Evolutionary conservation across 2,113 vertebrate genomes (phyloP).

Genomic region (Cyphomyrus discorhynchus): DNA sequence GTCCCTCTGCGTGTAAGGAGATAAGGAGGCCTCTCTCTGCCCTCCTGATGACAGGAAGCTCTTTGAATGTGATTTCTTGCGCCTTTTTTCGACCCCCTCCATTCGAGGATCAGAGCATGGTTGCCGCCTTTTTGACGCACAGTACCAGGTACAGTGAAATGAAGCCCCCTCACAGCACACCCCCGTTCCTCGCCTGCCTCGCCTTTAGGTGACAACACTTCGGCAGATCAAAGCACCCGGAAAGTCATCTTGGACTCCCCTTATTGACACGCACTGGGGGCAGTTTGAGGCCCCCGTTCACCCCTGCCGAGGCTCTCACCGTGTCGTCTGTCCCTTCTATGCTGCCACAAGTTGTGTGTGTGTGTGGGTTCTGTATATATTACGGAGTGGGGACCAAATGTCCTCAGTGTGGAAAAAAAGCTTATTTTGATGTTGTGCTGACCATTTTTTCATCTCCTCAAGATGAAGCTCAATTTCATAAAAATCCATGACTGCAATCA

Average conservation of each 20-base stretch:
- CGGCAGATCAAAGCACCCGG: slow-evolving; percentile 19
- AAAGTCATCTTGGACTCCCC: slow-evolving; percentile 20
- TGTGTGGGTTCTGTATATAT: neutral
- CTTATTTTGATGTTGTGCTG: neutral
- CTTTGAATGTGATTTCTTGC: slow-evolving; percentile 12
- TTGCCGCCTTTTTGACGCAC: neutral
- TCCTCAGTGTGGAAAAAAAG: neutral
- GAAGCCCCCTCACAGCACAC: neutral
- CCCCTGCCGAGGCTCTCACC: neutral
- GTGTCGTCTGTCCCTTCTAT: neutral
- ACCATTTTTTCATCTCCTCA: neutral
- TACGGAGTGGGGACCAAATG: neutral
- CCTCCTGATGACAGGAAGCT: slow-evolving; percentile 4
- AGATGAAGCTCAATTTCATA: neutral
- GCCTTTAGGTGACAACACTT: slow-evolving; percentile 15
- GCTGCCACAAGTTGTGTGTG: neutral
- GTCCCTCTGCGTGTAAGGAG: neutral
- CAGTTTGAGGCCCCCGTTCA: neutral
- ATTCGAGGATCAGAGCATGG: neutral
- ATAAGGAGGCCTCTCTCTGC: slow-evolving; percentile 13
- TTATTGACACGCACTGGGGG: slow-evolving; percentile 18
- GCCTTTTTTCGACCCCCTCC: neutral
- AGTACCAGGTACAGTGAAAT: neutral
- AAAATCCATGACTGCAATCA: neutral
- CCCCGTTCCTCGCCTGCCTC: neutral